These are phyloP conservation scores for Ictalurus punctatus DNA, from an alignment of 2,113 vertebrate species.

Conservation along the genomic window DNA sequence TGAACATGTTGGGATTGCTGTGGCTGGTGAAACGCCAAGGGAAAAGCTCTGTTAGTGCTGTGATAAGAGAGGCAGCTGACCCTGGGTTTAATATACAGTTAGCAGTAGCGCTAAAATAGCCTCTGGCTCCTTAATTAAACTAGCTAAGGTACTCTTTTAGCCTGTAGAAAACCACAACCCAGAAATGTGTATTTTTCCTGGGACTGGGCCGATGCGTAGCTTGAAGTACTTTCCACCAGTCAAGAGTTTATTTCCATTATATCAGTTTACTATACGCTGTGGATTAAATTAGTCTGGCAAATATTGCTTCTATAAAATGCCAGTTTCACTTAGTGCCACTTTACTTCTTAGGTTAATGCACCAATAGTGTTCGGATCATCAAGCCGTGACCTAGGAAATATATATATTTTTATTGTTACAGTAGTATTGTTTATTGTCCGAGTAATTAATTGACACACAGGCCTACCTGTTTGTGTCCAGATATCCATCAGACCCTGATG, in stretches of 20 bases:
- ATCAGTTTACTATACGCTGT: background rate
- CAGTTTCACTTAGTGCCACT: background rate
- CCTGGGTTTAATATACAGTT: conserved; percentile 34
- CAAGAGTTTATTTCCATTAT: background rate
- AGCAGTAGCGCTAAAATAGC: conserved; percentile 4
- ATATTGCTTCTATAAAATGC: background rate
- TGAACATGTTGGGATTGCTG: conserved; percentile 58
- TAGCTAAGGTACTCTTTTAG: background rate
- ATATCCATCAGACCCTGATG: background rate
- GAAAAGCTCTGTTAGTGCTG: conserved; percentile 36
- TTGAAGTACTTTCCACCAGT: background rate
- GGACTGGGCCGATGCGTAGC: no score
- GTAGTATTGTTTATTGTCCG: background rate
- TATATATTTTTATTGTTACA: background rate
- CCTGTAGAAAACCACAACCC: background rate
- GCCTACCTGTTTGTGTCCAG: background rate
- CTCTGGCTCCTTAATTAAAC: conserved; percentile 30
- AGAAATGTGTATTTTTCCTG: background rate
- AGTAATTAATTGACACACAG: background rate
- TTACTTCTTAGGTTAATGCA: background rate
- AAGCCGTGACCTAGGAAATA: no score
- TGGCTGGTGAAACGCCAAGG: conserved; percentile 42
- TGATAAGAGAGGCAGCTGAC: conserved; percentile 50
- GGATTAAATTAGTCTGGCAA: background rate
- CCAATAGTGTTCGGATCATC: background rate